Conservation (phyloP, 2,888 invertebrate species). For the Nesidiocoris tenuis region DNA sequence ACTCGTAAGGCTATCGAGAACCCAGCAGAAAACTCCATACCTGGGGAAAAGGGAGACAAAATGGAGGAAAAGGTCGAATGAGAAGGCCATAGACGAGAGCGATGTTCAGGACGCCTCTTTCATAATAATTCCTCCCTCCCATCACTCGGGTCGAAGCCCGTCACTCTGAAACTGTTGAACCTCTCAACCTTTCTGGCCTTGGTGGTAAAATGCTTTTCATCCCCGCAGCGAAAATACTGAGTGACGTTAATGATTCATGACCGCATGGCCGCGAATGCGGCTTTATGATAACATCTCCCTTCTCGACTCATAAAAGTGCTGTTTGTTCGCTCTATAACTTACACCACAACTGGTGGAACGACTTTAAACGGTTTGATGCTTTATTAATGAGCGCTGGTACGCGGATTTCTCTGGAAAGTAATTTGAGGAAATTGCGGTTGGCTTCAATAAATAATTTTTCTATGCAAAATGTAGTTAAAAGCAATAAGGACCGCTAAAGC, state of each 20-base stretch:
- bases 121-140: constrained; percentile 28
- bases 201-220: constrained; percentile 1
- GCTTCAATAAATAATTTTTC: too few relatives aligned
- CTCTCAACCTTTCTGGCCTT: constrained; percentile 2
- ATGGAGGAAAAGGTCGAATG: neutral
- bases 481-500: too few relatives aligned
- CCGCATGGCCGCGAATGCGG: neutral
- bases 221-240: constrained; percentile 15
- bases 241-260: constrained; percentile 35
- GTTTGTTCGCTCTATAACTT: neutral
- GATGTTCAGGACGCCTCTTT: constrained; percentile 27
- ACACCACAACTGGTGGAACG: neutral
- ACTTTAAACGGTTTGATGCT: neutral
- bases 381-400: neutral
- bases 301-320: neutral
- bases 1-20: neutral
- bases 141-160: neutral
- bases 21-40: neutral
- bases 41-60: neutral
- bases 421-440: too few relatives aligned
- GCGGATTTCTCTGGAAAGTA: too few relatives aligned
- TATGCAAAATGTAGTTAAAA: too few relatives aligned
- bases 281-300: neutral
- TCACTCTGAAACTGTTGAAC: neutral
- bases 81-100: constrained; percentile 22